Evolutionary conservation across 2,888 invertebrate genomes (phyloP).

Genomic region (Oegoconia quadripuncta): DNA sequence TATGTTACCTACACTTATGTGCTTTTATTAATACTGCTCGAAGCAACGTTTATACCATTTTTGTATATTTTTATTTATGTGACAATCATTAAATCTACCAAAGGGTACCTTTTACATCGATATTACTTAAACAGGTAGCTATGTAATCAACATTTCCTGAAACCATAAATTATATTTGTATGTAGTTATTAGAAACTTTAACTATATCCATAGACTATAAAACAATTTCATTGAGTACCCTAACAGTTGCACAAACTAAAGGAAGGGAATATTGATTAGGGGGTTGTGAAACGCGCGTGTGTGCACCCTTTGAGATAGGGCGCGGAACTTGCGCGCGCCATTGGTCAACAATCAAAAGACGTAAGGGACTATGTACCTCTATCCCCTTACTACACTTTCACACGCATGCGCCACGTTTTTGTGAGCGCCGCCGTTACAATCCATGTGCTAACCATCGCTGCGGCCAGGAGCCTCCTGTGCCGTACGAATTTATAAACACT

Average conservation of each 20-base stretch:
- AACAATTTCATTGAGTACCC: constrained; percentile 45
- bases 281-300: constrained; percentile 49
- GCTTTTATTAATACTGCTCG: no score
- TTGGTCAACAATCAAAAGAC: neutral
- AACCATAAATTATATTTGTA: no score
- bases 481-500: constrained; percentile 37
- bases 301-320: constrained; percentile 33
- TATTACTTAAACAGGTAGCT: no score
- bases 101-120: no score
- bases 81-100: no score
- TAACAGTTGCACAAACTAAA: constrained; percentile 52
- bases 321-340: constrained; percentile 29
- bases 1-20: no score
- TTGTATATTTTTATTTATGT: no score
- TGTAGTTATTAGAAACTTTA: neutral
- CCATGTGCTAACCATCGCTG: constrained; percentile 41
- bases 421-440: constrained; percentile 31
- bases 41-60: no score
- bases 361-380: neutral
- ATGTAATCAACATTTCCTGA: no score
- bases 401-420: constrained; percentile 25
- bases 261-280: constrained; percentile 69
- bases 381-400: constrained; percentile 10
- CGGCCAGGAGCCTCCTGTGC: constrained; percentile 35
- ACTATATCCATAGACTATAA: constrained; percentile 13